phyloP scores from a whole-genome alignment of 1,140 invertebrate genomes.

The Hypsibius dujardini region DNA sequence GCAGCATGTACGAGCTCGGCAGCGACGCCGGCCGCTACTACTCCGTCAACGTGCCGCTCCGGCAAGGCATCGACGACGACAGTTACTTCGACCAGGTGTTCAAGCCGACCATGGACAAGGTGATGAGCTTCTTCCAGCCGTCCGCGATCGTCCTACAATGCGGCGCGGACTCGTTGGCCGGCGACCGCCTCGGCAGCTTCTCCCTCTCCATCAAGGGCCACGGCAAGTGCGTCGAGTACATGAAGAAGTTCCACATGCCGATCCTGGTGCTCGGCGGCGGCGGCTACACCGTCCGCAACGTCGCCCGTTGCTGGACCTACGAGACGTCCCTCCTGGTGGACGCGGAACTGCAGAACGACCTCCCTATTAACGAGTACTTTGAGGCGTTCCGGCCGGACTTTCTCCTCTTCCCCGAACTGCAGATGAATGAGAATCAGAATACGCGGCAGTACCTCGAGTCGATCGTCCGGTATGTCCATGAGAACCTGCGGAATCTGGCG shows the following conservation, averaged over 20 bases:
- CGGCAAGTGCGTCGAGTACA: constrained; percentile 88
- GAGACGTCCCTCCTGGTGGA: constrained; percentile 86
- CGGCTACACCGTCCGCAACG: constrained; percentile 90
- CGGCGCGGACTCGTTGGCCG: constrained; percentile 89
- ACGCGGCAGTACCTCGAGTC: constrained; percentile 62
- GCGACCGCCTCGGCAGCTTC: constrained; percentile 77
- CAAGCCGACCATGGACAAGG: constrained; percentile 69
- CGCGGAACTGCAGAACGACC: constrained; percentile 70
- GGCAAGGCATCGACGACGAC: constrained; percentile 86
- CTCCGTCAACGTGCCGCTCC: constrained; percentile 86
- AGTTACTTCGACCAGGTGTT: constrained; percentile 57
- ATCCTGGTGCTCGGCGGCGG: constrained; percentile 85
- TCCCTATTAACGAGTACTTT: constrained; percentile 65
- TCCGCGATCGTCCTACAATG: constrained; percentile 84
- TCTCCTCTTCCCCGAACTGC: constrained; percentile 70
- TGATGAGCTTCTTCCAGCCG: constrained; percentile 91
- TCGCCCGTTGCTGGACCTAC: constrained; percentile 95
- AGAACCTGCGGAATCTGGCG: constrained; percentile 31
- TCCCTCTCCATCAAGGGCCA: constrained; percentile 74
- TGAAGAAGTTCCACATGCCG: constrained; percentile 79
- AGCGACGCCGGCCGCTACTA: constrained; percentile 80
- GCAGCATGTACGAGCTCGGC: constrained; percentile 91
- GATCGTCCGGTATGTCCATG: constrained; percentile 28
- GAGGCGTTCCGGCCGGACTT: constrained; percentile 92
- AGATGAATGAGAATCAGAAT: constrained; percentile 71